Percentiles rank a stretch among this genome's conserved stretches.
These are phyloP conservation scores for Sycobia sp. DNA, from an alignment of 1,140 invertebrate genomes.

Conservation along the genomic window DNA sequence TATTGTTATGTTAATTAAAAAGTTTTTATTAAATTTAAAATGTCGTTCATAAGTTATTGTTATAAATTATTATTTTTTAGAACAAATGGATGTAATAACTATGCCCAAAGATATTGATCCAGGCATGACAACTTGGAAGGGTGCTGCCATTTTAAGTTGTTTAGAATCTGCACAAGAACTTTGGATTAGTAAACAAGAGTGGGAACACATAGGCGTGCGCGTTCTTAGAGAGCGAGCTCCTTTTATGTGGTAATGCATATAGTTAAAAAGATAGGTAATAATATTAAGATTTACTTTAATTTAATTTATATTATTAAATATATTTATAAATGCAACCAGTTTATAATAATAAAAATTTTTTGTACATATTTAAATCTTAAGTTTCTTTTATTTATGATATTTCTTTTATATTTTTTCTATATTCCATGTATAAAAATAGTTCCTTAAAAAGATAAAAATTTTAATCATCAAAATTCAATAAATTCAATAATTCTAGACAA, in stretches of 20 bases:
- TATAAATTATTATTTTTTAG: conserved; percentile 48
- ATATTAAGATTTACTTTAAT: conserved; percentile 3
- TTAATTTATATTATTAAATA: conserved; percentile 15
- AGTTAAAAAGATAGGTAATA: neutral
- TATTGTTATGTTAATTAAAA: neutral
- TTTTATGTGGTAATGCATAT: conserved; percentile 72
- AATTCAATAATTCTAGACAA: neutral
- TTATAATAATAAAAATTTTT: conserved; percentile 4
- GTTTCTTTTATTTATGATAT: neutral
- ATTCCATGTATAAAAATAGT: too few relatives aligned
- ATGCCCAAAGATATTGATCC: conserved; percentile 89
- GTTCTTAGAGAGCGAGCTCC: conserved; percentile 85
- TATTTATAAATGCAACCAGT: conserved; percentile 9
- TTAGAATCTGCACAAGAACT: conserved; percentile 91
- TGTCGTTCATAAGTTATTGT: too few relatives aligned
- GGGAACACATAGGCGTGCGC: conserved; percentile 83
- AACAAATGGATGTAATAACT: conserved; percentile 82
- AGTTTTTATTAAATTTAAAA: too few relatives aligned
- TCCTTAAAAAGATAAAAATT: conserved; percentile 4
- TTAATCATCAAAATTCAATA: neutral
- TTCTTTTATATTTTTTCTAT: neutral
- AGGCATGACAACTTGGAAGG: conserved; percentile 89
- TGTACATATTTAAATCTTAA: neutral
- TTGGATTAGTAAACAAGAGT: conserved; percentile 87
- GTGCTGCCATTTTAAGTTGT: conserved; percentile 90